Conservation (phyloP, 2,888 invertebrate genomes). For the Drosophila sordidapex region DNA sequence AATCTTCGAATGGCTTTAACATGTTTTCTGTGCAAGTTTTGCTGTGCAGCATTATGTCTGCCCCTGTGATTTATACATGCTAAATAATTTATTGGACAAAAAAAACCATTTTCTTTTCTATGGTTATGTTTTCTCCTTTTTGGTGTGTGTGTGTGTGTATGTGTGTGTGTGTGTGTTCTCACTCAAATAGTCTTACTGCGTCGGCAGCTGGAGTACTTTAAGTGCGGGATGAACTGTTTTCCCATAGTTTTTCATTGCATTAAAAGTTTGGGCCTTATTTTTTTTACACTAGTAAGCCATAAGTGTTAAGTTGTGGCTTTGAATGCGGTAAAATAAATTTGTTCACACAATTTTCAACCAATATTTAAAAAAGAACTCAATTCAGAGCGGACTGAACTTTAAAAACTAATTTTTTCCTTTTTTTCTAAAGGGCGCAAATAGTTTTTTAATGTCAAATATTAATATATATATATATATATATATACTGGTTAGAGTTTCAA, state of each 20-base stretch:
- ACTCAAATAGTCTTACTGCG: conserved; percentile 43
- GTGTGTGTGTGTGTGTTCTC: conserved; percentile 1
- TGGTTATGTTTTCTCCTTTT: conserved; percentile 17
- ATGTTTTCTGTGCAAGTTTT: conserved; percentile 67
- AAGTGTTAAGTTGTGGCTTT: not conserved
- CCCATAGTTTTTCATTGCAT: conserved; percentile 9
- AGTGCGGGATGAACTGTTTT: conserved; percentile 29
- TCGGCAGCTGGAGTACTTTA: conserved; percentile 35
- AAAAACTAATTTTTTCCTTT: not conserved
- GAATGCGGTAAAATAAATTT: not conserved
- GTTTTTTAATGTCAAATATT: not conserved
- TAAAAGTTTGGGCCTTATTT: not conserved
- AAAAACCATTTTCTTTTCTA: conserved; percentile 24
- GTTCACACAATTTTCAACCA: not conserved
- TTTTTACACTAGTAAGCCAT: not conserved
- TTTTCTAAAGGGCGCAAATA: not conserved
- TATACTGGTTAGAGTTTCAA: too few species aligned
- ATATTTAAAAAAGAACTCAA: not conserved
- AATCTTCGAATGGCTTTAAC: conserved; percentile 75
- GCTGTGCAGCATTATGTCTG: conserved; percentile 42
- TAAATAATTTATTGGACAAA: conserved; percentile 67
- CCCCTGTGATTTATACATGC: conserved; percentile 68
- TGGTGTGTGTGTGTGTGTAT: not conserved
- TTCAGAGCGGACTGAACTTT: not conserved
- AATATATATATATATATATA: too few species aligned